Base-by-base conservation (phyloP, 1,140 invertebrate genomes). In the Bombus cullumanus region DNA sequence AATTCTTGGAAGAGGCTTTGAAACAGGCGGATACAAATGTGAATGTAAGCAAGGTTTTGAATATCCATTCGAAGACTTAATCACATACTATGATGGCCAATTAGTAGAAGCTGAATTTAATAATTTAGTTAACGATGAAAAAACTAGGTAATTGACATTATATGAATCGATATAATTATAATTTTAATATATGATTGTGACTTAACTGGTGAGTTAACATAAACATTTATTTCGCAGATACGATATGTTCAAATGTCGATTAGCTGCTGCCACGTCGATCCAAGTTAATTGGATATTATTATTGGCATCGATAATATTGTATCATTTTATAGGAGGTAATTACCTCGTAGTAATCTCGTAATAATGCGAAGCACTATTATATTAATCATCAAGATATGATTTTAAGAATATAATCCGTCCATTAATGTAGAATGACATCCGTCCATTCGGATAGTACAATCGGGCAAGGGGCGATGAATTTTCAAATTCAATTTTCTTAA, bases 11-110 rank as follows among this genome's bases (percentile, higher is more conserved):
- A 96, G 98, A 93, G 98, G 98, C 72, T 99, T 98, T 94, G 97
- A 98, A 88, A 97, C 97, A 25, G 99, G 99, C 76, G 98, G 98
- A n/a, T 99, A 99, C 95, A 99, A 99, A 95, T 99, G 99, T 95
- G 98, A 99, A 94, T 99, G 99, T 93, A 97, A 98, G 78, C 99
- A 99, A 95, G 99, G 99, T 41, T 99, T 97, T 93, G 99, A 99
- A 94, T 99, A 99, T 96, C 98, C 99, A 1, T 99, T 98, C 94
- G 98, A 99, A 95, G 98, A 99, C 95, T 95, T 96, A 9, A 99
- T 98, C 91, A 99, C 98, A 8, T 99, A 99, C 94, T 99, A 98
- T 93, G 99, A 99, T 95, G 99, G 99, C 0, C 99, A 99, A 95
- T 96, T 99, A 34, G 97, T 99, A 59, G 99, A 99, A 95, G 98